Evolutionary conservation across 2,113 vertebrate species (phyloP).

Genomic region (Alligator mississippiensis): DNA sequence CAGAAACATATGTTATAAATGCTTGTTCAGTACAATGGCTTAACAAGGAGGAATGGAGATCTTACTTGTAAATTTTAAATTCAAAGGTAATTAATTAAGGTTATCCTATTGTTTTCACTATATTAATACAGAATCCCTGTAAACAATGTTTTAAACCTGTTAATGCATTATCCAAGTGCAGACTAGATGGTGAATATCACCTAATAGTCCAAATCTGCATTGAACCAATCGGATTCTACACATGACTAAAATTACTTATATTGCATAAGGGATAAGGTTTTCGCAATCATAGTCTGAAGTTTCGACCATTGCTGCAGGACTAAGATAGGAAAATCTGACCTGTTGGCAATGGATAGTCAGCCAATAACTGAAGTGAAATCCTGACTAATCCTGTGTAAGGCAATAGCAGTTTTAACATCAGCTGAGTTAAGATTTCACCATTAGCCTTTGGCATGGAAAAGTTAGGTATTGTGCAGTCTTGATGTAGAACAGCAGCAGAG

Average conservation of each 20-base stretch:
- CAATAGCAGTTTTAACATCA: not conserved
- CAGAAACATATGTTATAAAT: not conserved
- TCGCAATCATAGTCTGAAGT: slow-evolving; percentile 12
- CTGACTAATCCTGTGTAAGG: not conserved
- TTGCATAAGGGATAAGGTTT: slow-evolving; percentile 3
- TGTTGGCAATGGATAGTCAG: not conserved
- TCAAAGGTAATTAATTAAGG: slow-evolving; percentile 24
- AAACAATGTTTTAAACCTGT: not conserved
- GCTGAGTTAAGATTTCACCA: not conserved
- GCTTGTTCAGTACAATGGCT: not conserved
- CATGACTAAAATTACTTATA: not conserved
- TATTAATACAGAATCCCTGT: slow-evolving; percentile 3
- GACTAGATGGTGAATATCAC: not conserved
- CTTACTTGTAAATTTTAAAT: not conserved
- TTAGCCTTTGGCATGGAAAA: not conserved
- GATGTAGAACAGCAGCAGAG: not conserved
- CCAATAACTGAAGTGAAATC: not conserved
- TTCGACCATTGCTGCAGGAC: not conserved
- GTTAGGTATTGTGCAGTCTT: not conserved
- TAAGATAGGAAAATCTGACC: not conserved
- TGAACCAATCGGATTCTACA: slow-evolving; percentile 3
- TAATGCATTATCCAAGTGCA: slow-evolving; percentile 14
- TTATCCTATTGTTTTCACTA: not conserved
- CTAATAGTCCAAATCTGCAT: slow-evolving; percentile 1
- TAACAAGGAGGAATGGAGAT: not conserved